Evolutionary conservation across 1,140 invertebrate genomes (phyloP).

Genomic region (Psilanteris sp.): DNA sequence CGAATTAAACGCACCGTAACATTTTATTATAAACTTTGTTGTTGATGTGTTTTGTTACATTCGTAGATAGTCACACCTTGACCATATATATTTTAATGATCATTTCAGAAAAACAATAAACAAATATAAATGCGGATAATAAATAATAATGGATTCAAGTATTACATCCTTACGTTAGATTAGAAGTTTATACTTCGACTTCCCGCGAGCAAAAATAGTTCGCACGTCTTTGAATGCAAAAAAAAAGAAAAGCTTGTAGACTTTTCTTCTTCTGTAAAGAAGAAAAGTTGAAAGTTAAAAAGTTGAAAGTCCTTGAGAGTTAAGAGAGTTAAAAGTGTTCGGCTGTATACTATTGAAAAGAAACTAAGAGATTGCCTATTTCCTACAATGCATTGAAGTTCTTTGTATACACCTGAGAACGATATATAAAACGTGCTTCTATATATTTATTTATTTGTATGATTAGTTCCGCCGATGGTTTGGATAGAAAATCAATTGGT

Average conservation of each 20-base stretch:
- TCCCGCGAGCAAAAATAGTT: constrained; percentile 36
- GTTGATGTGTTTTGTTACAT: too few species aligned
- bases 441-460: constrained; percentile 50
- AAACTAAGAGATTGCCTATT: constrained; percentile 55
- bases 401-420: constrained; percentile 32
- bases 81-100: too few species aligned
- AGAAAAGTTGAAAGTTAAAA: constrained; percentile 56
- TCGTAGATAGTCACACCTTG: too few species aligned
- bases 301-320: constrained; percentile 56
- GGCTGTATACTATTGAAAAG: constrained; percentile 56
- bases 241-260: constrained; percentile 40
- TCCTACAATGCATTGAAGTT: constrained; percentile 34
- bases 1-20: too few species aligned
- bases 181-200: constrained; percentile 49
- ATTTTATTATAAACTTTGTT: too few species aligned
- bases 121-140: constrained; percentile 2
- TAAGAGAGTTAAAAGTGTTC: constrained; percentile 60
- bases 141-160: constrained; percentile 31
- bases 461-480: constrained; percentile 81
- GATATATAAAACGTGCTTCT: constrained; percentile 24
- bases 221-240: constrained; percentile 46
- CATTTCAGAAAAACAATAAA: too few species aligned
- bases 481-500: constrained; percentile 81
- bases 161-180: constrained; percentile 46
- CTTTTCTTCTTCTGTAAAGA: constrained; percentile 53